A percentile compares a stretch with the other conserved stretches of the same genome.
Conservation (phyloP, 2,888 invertebrate species). For the Apoda limacodes region DNA sequence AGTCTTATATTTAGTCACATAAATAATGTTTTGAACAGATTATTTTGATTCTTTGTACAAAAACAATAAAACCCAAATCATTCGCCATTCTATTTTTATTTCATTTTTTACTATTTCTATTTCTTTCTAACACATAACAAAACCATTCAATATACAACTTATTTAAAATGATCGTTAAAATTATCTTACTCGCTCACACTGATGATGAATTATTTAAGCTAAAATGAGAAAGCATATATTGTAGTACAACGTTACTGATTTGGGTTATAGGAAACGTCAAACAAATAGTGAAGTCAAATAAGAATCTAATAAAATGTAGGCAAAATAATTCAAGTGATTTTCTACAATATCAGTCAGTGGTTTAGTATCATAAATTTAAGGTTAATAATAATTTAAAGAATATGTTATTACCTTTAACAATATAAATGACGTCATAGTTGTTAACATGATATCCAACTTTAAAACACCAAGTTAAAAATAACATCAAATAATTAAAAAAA, state of each 20-base stretch:
- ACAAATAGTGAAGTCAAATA: slow-evolving; percentile 47
- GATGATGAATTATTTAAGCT: too few relatives aligned
- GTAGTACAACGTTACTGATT: slow-evolving; percentile 3
- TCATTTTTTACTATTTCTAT: slow-evolving; percentile 36
- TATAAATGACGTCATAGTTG: slow-evolving; percentile 70
- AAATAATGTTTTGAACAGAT: too few relatives aligned
- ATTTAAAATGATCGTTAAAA: too few relatives aligned
- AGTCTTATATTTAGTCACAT: too few relatives aligned
- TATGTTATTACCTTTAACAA: slow-evolving; percentile 56
- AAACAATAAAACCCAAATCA: slow-evolving; percentile 5
- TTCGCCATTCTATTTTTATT: slow-evolving; percentile 8
- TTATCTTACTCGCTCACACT: too few relatives aligned
- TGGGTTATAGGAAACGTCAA: slow-evolving; percentile 47
- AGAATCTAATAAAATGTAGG: too few relatives aligned
- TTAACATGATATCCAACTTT: slow-evolving; percentile 66
- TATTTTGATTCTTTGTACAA: slow-evolving; percentile 4
- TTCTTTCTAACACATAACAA: slow-evolving; percentile 39
- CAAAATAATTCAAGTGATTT: too few relatives aligned
- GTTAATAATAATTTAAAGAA: slow-evolving; percentile 12
- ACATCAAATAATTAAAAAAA: slow-evolving; percentile 31
- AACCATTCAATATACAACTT: too few relatives aligned
- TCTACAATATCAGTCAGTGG: too few relatives aligned
- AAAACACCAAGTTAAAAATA: slow-evolving; percentile 48
- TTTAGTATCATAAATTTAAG: slow-evolving; percentile 8
- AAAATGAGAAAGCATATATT: slow-evolving; percentile 4